Percentiles rank a stretch among this genome's conserved stretches.
These are phyloP conservation scores for Naso thynnoides DNA, from an alignment of 2,797 vertebrate genomes.

Conservation along the genomic window DNA sequence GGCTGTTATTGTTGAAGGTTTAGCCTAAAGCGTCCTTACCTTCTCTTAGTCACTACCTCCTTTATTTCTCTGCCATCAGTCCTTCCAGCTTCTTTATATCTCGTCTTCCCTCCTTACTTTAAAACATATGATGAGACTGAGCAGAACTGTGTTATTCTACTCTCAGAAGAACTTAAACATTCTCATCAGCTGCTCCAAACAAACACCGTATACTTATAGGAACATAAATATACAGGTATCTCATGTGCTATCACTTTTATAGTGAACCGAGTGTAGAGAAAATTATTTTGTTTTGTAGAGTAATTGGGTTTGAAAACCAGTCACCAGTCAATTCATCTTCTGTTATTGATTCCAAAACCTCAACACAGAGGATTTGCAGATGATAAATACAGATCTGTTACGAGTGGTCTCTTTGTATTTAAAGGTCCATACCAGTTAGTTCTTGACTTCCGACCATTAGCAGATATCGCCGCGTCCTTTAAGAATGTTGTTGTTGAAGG, in stretches of 20 bases:
- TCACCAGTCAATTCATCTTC: no score
- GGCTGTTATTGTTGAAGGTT: conserved; percentile 58
- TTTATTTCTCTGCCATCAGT: conserved; percentile 11
- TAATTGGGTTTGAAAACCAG: no score
- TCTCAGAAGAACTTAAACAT: conserved; percentile 12
- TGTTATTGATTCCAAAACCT: no score
- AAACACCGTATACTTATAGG: neutral
- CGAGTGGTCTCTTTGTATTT: no score
- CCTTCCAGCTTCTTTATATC: neutral
- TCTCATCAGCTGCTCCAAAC: conserved; percentile 7
- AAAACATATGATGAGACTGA: conserved; percentile 15
- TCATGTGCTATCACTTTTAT: conserved; percentile 3
- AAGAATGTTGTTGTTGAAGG: no score
- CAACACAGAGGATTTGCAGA: no score
- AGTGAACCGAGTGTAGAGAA: no score
- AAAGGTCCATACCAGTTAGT: no score
- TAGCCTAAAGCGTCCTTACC: conserved; percentile 54
- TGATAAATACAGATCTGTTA: no score
- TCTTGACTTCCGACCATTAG: no score
- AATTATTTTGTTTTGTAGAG: no score
- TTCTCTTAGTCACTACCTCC: conserved; percentile 29
- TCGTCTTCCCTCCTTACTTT: conserved; percentile 5
- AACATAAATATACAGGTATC: neutral
- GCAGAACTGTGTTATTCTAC: conserved; percentile 11
- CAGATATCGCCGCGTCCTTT: no score